Conservation (phyloP, 2,888 invertebrate genomes). For the Ethmia dodecea region DNA sequence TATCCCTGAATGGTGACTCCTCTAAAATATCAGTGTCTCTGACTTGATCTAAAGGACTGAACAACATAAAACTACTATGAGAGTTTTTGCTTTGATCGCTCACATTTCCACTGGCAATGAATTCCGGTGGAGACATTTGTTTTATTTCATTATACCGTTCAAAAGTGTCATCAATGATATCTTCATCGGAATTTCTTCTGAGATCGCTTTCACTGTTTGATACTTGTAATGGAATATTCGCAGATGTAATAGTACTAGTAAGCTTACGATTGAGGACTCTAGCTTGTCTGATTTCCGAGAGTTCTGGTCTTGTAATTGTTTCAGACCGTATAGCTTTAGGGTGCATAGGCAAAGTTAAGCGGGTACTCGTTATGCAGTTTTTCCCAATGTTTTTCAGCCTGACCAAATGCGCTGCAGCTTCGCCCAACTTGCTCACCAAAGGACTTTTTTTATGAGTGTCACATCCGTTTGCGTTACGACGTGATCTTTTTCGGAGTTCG, state of each 20-base stretch:
- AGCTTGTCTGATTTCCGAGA: conserved; percentile 29
- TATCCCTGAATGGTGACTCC: conserved; percentile 7
- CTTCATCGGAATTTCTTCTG: conserved; percentile 6
- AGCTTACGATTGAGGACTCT: too few relatives aligned
- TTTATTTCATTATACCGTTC: conserved; percentile 1
- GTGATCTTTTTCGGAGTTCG: conserved; percentile 50
- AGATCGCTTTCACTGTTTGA: conserved; percentile 10
- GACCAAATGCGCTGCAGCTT: background rate
- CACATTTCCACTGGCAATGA: conserved; percentile 2
- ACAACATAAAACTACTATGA: conserved; percentile 21
- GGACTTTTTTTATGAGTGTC: conserved; percentile 2
- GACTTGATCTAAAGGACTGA: conserved; percentile 22
- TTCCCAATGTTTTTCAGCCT: conserved; percentile 17
- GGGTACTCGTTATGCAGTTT: conserved; percentile 40
- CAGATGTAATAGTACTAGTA: too few relatives aligned
- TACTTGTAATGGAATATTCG: too few relatives aligned
- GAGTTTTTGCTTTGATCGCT: conserved; percentile 11
- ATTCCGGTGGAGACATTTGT: background rate
- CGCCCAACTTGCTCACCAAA: background rate
- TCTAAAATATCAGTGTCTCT: conserved; percentile 3
- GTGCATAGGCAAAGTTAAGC: conserved; percentile 51
- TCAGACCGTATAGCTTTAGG: conserved; percentile 54
- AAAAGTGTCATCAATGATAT: background rate
- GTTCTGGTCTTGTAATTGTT: conserved; percentile 47
- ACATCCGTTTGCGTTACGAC: conserved; percentile 16